Conservation (phyloP, 2,113 vertebrate genomes). For the Talpa occidentalis region DNA sequence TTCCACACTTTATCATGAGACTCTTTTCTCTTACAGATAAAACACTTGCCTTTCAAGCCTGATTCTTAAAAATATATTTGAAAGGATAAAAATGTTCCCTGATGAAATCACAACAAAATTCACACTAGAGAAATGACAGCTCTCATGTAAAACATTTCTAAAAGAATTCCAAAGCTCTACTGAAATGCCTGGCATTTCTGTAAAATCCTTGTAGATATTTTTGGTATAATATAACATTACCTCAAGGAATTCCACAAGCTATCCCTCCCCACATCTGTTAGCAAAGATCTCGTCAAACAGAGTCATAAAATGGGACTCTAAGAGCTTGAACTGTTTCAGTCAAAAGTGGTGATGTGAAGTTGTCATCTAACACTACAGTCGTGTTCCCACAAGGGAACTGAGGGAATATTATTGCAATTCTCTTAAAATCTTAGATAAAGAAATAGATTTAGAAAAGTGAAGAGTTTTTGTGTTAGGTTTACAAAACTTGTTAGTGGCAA, state of each 20-base stretch:
- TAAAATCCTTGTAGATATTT: constrained; percentile 78
- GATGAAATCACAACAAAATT: constrained; percentile 47
- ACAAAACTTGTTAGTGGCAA: not conserved
- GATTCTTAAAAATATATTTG: constrained; percentile 44
- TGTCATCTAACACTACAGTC: not conserved
- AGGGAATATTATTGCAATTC: not conserved
- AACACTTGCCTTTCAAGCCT: not conserved
- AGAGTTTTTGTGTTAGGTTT: not conserved
- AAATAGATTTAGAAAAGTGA: not conserved
- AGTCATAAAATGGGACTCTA: constrained; percentile 10
- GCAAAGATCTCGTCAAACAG: constrained; percentile 66
- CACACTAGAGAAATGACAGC: constrained; percentile 54
- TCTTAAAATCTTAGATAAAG: constrained; percentile 2
- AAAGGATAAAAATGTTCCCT: constrained; percentile 23
- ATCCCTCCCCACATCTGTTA: constrained; percentile 77
- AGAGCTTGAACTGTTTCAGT: not conserved
- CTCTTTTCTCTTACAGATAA: not conserved
- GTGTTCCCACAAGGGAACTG: not conserved
- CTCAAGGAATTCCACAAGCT: constrained; percentile 79
- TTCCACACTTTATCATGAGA: not conserved
- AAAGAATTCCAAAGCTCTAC: constrained; percentile 58
- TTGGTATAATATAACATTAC: constrained; percentile 79
- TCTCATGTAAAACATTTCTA: constrained; percentile 32
- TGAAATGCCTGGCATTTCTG: constrained; percentile 69
- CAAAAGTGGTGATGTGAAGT: constrained; percentile 41